Evolutionary conservation across 2,888 invertebrate species (phyloP), one percentile per base, ranked within the genome.

Genomic region (Drosophila emarginata): DNA sequence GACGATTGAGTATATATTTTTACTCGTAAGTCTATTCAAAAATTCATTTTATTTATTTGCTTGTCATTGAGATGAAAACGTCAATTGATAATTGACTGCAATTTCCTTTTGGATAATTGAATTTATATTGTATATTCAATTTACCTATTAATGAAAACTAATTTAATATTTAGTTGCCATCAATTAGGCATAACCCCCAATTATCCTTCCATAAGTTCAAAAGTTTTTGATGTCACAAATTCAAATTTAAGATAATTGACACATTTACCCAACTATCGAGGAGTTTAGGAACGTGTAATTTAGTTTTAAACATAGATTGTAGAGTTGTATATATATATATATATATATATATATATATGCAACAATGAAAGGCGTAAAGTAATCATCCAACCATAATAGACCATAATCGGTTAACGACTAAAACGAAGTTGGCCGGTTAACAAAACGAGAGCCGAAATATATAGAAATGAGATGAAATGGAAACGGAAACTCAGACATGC

Each of bases 351-450:
- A 15, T 15, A 7, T 14, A n/a, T n/a, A 18, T 15, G 11, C 18
- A 9, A 26, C 11, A 54, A 32, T 32, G 18, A 12, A 12, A 54
- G 36, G 32, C 54, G 54, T 12, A 54, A 54, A 28, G 18, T 6
- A 12, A 18, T 36, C 5, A 36, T 11, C 14, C 75, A 64, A 61
- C 77, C 79, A 65, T 45, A 59, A 39, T 62, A 52, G 15, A 51
- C 52, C 64, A 57, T 56, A 56, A 64, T 50, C 79, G 71, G 66
- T 52, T 61, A 62, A 36, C 74, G 62, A 80, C 79, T 80, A 61
- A 76, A 39, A 11, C 14, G 12, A 52, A 61, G 37, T 28, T 21
- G 1, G 14, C 9, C 9, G 9, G 5, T 36, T 14, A 14, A 18
- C 39, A 39, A 52, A 59, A 26, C 67, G 65, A 57, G 54, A 50